Percentiles rank a stretch among this genome's conserved stretches.
phyloP scores from a whole-genome alignment of 2,797 vertebrate genomes.

The Danionella dracula region DNA sequence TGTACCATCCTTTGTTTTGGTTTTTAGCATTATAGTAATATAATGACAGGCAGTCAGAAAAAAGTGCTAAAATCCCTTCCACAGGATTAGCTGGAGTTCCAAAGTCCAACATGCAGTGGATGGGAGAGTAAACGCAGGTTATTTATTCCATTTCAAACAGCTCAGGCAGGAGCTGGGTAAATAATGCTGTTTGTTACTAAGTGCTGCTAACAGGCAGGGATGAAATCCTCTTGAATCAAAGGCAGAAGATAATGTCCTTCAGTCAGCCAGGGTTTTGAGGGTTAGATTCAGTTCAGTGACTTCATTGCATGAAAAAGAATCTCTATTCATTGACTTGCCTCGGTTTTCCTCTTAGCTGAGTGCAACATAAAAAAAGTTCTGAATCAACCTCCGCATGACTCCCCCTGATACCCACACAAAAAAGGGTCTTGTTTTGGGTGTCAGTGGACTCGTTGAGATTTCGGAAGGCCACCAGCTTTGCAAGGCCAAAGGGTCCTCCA shows the following conservation, averaged over 20 bases:
- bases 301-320: conserved; percentile 45
- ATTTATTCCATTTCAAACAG: conserved; percentile 39
- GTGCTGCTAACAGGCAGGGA: conserved; percentile 38
- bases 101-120: conserved; percentile 15
- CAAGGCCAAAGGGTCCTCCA: conserved; percentile 49
- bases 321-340: conserved; percentile 39
- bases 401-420: conserved; percentile 36
- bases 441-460: conserved; percentile 53
- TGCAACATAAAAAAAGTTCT: conserved; percentile 45
- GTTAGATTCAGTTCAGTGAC: conserved; percentile 52
- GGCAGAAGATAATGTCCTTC: conserved; percentile 45
- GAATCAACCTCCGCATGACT: conserved; percentile 38
- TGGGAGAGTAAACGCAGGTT: conserved; percentile 33
- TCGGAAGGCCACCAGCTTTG: conserved; percentile 55
- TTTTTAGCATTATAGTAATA: conserved; percentile 10
- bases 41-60: conserved; percentile 20
- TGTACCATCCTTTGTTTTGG: conserved; percentile 2
- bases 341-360: conserved; percentile 27
- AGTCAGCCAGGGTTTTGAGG: conserved; percentile 35
- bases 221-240: conserved; percentile 44
- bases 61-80: conserved; percentile 26
- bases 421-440: conserved; percentile 45
- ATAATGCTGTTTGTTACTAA: conserved; percentile 37
- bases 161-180: conserved; percentile 34
- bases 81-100: conserved; percentile 36